A percentile compares a stretch with the other conserved stretches of the same genome.
Conservation (phyloP, 1,140 invertebrate genomes). For the Thrips palmi region DNA sequence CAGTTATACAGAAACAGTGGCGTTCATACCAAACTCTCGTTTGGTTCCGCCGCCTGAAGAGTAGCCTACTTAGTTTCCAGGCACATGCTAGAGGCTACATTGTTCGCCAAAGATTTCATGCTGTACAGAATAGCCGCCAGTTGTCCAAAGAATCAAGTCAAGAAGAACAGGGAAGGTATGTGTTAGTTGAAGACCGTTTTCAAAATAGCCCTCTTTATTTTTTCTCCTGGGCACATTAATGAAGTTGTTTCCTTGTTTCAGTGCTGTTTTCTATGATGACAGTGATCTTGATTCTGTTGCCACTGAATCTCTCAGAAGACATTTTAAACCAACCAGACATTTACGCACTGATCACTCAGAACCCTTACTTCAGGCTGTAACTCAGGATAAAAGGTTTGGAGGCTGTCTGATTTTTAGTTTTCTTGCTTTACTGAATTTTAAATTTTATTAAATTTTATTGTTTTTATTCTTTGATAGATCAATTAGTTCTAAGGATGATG, state of each 20-base stretch:
- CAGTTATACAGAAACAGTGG: constrained; percentile 61
- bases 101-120: constrained; percentile 28
- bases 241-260: constrained; percentile 22
- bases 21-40: constrained; percentile 39
- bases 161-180: constrained; percentile 27
- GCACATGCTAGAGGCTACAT: constrained; percentile 43
- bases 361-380: no score
- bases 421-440: no score
- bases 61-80: constrained; percentile 46
- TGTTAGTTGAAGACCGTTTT: no score
- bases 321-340: no score
- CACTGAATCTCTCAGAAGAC: no score
- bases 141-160: constrained; percentile 34
- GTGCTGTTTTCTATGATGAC: constrained; percentile 36
- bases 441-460: no score
- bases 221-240: not conserved
- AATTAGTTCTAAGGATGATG: no score
- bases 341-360: no score
- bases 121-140: not conserved
- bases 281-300: constrained; percentile 33
- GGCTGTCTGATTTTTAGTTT: no score
- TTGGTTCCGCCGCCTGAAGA: constrained; percentile 43
- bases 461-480: no score
- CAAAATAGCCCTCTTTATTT: not conserved
- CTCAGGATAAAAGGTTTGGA: no score